Conservation (phyloP, 2,113 vertebrate genomes). For the Corythornis madagascariensis region DNA sequence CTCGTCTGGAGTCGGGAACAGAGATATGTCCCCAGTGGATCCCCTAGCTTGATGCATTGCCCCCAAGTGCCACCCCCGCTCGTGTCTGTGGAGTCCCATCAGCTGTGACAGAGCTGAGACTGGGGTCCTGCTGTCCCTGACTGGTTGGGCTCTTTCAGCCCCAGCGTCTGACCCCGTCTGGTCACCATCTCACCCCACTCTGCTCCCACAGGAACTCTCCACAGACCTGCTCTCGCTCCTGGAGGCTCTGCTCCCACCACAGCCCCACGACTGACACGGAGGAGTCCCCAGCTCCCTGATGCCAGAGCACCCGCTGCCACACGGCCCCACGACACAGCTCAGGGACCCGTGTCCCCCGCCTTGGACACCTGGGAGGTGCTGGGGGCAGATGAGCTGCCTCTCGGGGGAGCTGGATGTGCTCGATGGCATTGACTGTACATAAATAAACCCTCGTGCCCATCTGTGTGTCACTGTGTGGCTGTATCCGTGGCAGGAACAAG, state of each 20-base stretch:
- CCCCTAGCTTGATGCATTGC: too few species aligned
- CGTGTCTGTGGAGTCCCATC: rapidly evolving
- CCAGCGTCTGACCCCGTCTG: rapidly evolving
- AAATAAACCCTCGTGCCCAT: slow-evolving; percentile 43
- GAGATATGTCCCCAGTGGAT: not conserved
- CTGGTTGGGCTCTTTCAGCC: not conserved
- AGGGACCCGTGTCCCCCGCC: rapidly evolving
- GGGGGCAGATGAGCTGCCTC: not conserved
- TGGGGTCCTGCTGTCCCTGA: not conserved
- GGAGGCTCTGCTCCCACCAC: slow-evolving; percentile 30
- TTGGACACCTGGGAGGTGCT: not conserved
- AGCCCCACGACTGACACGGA: slow-evolving; percentile 29
- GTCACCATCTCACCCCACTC: rapidly evolving
- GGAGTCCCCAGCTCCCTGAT: rapidly evolving
- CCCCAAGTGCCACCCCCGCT: not conserved
- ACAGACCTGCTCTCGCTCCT: slow-evolving; percentile 55
- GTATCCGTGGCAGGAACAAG: not conserved
- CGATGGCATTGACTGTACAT: not conserved
- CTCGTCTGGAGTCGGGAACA: not conserved
- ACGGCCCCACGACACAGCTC: rapidly evolving
- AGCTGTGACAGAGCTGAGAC: not conserved
- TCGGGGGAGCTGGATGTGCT: rapidly evolving
- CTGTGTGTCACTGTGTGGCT: not conserved
- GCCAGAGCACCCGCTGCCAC: not conserved
- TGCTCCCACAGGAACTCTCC: slow-evolving; percentile 35